Conservation (phyloP, 2,888 invertebrate species). For the Scaptodrosophila latifasciaeformis region DNA sequence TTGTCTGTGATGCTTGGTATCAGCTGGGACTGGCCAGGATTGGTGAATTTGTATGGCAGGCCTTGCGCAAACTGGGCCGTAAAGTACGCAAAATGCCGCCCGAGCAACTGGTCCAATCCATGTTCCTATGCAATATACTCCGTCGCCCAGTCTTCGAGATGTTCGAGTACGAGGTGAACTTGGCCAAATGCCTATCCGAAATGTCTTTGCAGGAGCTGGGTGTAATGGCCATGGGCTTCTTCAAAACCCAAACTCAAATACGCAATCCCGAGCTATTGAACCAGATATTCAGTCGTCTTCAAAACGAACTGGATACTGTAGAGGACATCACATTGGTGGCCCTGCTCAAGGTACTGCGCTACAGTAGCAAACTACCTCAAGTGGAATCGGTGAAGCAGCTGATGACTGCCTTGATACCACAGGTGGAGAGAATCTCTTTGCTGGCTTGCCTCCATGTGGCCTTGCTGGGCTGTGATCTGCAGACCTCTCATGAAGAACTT, state of each 20-base stretch:
- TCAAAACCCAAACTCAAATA: constrained; percentile 83
- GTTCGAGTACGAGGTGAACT: constrained; percentile 80
- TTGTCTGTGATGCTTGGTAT: constrained; percentile 81
- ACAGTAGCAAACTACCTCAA: constrained; percentile 76
- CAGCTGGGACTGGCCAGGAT: constrained; percentile 77
- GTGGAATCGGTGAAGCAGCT: constrained; percentile 76
- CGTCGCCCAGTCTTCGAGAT: constrained; percentile 78
- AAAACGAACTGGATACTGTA: constrained; percentile 76
- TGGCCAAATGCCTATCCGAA: constrained; percentile 77
- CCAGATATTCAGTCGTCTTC: constrained; percentile 77
- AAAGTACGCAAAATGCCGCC: constrained; percentile 79
- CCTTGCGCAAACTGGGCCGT: constrained; percentile 77
- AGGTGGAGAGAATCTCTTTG: constrained; percentile 79
- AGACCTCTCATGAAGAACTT: constrained; percentile 75
- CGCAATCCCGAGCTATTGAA: constrained; percentile 76
- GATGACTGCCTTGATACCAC: constrained; percentile 77
- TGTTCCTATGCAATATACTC: constrained; percentile 81
- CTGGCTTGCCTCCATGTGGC: constrained; percentile 81
- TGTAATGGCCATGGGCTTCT: constrained; percentile 85
- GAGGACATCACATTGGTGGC: constrained; percentile 82
- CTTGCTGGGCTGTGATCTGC: constrained; percentile 78
- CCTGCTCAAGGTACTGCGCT: constrained; percentile 78
- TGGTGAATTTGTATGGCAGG: constrained; percentile 78
- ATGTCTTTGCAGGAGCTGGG: constrained; percentile 82
- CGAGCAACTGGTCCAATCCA: constrained; percentile 80